These are phyloP conservation scores for Allolobophora icterica DNA, from an alignment of 2,888 invertebrate genomes.

Conservation along the genomic window DNA sequence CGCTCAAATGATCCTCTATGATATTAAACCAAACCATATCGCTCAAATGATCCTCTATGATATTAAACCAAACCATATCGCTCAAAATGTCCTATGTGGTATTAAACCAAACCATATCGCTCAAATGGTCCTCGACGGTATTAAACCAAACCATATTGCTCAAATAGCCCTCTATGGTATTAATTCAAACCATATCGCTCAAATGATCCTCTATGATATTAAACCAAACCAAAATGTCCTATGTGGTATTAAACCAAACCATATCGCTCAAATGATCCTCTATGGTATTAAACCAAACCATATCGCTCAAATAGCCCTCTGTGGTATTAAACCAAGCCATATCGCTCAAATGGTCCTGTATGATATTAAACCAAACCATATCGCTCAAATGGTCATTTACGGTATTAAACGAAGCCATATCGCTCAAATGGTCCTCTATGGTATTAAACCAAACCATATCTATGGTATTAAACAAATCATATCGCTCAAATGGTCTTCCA, in stretches of 20 bases:
- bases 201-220: constrained; percentile 8
- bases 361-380: constrained; percentile 12
- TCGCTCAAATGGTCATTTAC: neutral
- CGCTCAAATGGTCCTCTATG: constrained; percentile 7
- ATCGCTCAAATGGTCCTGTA: neutral
- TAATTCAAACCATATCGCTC: neutral
- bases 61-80: neutral
- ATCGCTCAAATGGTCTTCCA: neutral
- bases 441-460: neutral
- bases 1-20: neutral
- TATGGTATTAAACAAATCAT: constrained; percentile 12
- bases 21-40: neutral
- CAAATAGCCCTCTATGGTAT: constrained; percentile 12
- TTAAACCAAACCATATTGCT: neutral
- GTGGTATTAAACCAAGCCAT: constrained; percentile 14
- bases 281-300: constrained; percentile 18
- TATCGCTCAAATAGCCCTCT: neutral
- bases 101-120: neutral
- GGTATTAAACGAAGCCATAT: neutral
- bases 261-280: neutral
- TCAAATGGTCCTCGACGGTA: constrained; percentile 27
- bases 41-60: neutral
- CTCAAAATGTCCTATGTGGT: constrained; percentile 21
- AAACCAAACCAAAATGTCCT: neutral
- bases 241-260: constrained; percentile 19